phyloP scores from a whole-genome alignment of 2,113 vertebrate genomes.

The Prunella himalayana region DNA sequence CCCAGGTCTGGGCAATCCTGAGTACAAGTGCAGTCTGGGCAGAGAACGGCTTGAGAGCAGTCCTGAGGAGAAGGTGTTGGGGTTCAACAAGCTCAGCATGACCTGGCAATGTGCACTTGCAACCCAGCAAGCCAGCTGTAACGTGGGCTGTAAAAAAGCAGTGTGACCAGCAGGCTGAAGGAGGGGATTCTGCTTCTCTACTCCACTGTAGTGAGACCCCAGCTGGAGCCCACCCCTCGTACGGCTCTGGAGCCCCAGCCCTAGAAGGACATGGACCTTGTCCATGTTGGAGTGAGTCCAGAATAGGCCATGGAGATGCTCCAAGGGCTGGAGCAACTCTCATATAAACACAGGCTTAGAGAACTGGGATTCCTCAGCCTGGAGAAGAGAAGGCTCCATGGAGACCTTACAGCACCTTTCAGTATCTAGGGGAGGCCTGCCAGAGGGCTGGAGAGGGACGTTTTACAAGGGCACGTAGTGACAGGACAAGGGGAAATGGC shows the following conservation, averaged over 20 bases:
- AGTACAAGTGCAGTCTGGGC: neutral
- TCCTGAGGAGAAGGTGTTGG: neutral
- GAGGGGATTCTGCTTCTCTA: neutral
- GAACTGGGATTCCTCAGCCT: neutral
- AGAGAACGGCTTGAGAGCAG: neutral
- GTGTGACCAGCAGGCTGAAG: accelerated
- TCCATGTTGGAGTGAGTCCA: accelerated
- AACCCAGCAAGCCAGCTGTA: neutral
- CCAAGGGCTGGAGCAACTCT: neutral
- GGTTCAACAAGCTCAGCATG: neutral
- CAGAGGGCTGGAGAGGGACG: neutral
- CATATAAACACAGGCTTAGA: neutral
- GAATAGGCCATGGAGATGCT: neutral
- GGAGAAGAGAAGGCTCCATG: neutral
- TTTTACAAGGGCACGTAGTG: neutral
- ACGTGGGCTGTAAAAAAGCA: neutral
- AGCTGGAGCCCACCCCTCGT: neutral
- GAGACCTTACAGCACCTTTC: neutral
- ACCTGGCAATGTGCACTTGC: neutral
- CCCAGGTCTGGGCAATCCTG: neutral
- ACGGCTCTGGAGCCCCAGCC: accelerated
- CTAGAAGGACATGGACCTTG: neutral
- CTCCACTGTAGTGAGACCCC: neutral
- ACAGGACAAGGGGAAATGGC: neutral
- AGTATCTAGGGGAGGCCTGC: neutral